phyloP scores from a whole-genome alignment of 2,888 invertebrate genomes.

The Pseudoips prasinana region DNA sequence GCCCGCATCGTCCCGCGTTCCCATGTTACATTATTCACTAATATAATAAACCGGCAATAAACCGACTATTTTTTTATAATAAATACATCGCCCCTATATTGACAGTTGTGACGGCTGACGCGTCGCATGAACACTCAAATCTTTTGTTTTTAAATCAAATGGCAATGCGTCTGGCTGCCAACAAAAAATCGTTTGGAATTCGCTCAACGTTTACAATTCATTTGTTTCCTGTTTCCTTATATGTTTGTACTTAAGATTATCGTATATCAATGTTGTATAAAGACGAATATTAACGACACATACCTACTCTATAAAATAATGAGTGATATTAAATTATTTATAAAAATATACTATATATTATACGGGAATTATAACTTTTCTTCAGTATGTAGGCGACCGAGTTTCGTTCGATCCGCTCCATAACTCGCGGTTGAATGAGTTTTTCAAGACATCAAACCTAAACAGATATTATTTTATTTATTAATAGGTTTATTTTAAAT shows the following conservation, averaged over 20 bases:
- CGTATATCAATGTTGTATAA: too few relatives aligned
- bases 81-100: slow-evolving; percentile 59
- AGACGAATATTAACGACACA: too few relatives aligned
- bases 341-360: too few relatives aligned
- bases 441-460: too few relatives aligned
- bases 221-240: slow-evolving; percentile 31
- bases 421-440: too few relatives aligned
- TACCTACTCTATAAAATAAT: too few relatives aligned
- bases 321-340: too few relatives aligned
- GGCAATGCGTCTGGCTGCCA: slow-evolving; percentile 13
- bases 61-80: slow-evolving; percentile 54
- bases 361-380: too few relatives aligned
- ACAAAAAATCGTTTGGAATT: slow-evolving; percentile 23
- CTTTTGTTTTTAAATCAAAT: slow-evolving; percentile 24
- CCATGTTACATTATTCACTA: slow-evolving; percentile 61
- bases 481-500: too few relatives aligned
- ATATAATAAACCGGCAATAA: slow-evolving; percentile 45
- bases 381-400: too few relatives aligned
- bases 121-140: slow-evolving; percentile 24
- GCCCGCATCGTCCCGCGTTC: slow-evolving; percentile 43
- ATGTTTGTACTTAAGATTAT: slow-evolving; percentile 18
- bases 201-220: slow-evolving; percentile 21
- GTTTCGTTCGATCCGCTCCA: too few relatives aligned
- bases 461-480: too few relatives aligned
- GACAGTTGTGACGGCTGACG: slow-evolving; percentile 6